These are phyloP conservation scores for Furcula furcula DNA, from an alignment of 2,888 invertebrate species.

Conservation along the genomic window DNA sequence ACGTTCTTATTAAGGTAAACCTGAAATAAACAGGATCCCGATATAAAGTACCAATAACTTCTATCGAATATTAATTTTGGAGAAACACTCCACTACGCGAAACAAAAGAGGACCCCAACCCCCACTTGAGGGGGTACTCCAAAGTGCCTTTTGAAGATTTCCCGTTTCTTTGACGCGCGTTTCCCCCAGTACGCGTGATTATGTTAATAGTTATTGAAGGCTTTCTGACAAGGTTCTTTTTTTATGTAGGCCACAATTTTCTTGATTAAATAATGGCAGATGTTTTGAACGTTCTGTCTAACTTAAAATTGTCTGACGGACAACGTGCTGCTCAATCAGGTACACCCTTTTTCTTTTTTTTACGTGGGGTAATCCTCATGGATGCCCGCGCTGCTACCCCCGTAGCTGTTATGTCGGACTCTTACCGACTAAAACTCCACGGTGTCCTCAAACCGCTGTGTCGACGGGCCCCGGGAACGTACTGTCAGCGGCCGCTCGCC, in stretches of 20 bases:
- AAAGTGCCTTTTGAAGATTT: slow-evolving; percentile 53
- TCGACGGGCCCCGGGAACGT: no score
- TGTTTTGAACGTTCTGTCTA: not conserved
- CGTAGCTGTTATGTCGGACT: no score
- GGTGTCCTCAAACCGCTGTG: no score
- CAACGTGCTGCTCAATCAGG: not conserved
- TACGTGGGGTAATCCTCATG: no score
- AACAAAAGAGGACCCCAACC: slow-evolving; percentile 53
- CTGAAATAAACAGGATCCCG: no score
- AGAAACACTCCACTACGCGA: slow-evolving; percentile 43
- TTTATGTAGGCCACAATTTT: not conserved
- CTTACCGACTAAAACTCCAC: no score
- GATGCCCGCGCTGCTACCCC: no score
- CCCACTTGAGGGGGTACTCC: not conserved
- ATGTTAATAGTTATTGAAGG: slow-evolving; percentile 43
- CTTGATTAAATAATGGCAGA: no score
- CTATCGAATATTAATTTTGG: slow-evolving; percentile 58
- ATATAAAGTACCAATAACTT: slow-evolving; percentile 34
- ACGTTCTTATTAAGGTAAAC: no score
- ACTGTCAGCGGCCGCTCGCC: no score
- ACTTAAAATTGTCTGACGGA: no score
- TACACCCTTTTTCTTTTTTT: not conserved
- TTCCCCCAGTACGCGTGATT: slow-evolving; percentile 38
- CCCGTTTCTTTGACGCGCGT: slow-evolving; percentile 44
- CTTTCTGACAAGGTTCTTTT: slow-evolving; percentile 9